These are phyloP conservation scores for Danio choprae DNA, from an alignment of 2,797 vertebrate genomes.

Conservation along the genomic window DNA sequence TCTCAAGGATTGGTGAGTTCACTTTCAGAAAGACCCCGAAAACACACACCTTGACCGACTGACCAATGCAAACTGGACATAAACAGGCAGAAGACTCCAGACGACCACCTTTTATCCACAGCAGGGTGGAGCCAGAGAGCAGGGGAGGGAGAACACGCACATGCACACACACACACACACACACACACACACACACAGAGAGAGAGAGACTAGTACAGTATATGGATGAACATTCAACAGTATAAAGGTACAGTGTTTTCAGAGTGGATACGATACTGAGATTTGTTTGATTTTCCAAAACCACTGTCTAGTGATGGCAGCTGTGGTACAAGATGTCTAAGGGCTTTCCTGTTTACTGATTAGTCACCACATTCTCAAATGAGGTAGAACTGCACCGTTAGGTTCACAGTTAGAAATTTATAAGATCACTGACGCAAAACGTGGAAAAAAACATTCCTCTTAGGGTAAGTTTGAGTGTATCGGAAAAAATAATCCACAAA, in stretches of 20 bases:
- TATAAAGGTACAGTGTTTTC: constrained; percentile 38
- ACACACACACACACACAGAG: constrained; percentile 7
- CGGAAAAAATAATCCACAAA: neutral
- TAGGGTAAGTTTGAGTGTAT: too few relatives aligned
- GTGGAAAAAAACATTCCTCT: neutral
- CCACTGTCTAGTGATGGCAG: constrained; percentile 30
- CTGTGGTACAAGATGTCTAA: constrained; percentile 9
- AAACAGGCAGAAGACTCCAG: constrained; percentile 84
- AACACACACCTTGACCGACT: constrained; percentile 46
- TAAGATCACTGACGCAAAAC: neutral
- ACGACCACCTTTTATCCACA: constrained; percentile 93
- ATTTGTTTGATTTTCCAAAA: constrained; percentile 53
- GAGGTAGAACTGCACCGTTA: neutral
- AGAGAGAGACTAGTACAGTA: constrained; percentile 5
- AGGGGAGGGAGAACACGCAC: constrained; percentile 48
- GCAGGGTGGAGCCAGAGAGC: constrained; percentile 87
- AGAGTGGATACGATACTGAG: constrained; percentile 34
- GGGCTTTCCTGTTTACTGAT: constrained; percentile 18
- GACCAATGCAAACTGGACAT: constrained; percentile 70
- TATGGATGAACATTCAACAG: constrained; percentile 17
- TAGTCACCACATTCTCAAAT: constrained; percentile 34
- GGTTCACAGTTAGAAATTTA: neutral
- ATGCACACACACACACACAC: constrained; percentile 16
- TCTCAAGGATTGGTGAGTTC: constrained; percentile 39
- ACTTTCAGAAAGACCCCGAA: constrained; percentile 31